These are phyloP conservation scores for Leucoraja ocellata DNA, from an alignment of 2,797 vertebrate species.

Conservation along the genomic window DNA sequence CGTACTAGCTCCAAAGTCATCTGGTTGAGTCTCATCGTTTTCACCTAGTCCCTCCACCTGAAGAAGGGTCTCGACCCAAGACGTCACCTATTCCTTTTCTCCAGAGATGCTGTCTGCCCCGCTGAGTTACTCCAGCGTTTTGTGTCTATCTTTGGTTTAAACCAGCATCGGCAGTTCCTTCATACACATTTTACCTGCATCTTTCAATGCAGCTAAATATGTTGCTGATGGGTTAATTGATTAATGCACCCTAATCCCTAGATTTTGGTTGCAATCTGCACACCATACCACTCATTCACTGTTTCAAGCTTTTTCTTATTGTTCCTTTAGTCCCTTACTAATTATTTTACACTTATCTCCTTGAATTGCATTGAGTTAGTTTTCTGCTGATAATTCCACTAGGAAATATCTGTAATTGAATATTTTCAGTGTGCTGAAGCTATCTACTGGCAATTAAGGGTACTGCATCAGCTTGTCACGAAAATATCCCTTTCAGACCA, in stretches of 20 bases:
- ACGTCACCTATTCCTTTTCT: no score
- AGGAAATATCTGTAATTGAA: not conserved
- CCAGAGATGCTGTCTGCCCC: no score
- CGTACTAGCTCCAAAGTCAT: no score
- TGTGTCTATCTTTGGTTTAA: no score
- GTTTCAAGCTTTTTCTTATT: not conserved
- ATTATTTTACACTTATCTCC: not conserved
- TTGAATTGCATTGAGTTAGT: not conserved
- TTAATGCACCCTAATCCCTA: slow-evolving; percentile 1
- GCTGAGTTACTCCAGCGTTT: no score
- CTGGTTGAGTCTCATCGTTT: no score
- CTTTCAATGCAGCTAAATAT: not conserved
- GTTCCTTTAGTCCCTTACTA: slow-evolving; percentile 1
- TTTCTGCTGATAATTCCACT: not conserved
- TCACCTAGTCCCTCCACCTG: no score
- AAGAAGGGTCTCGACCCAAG: no score
- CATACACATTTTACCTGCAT: not conserved
- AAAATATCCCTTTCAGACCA: not conserved
- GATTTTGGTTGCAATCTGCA: not conserved
- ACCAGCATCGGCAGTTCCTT: no score
- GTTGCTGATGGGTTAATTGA: not conserved
- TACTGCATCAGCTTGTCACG: not conserved
- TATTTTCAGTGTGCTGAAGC: slow-evolving; percentile 29
- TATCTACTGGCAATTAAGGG: slow-evolving; percentile 29
- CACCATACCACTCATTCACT: not conserved